Conservation (phyloP, 2,888 invertebrate species). For the Apodemia zela region DNA sequence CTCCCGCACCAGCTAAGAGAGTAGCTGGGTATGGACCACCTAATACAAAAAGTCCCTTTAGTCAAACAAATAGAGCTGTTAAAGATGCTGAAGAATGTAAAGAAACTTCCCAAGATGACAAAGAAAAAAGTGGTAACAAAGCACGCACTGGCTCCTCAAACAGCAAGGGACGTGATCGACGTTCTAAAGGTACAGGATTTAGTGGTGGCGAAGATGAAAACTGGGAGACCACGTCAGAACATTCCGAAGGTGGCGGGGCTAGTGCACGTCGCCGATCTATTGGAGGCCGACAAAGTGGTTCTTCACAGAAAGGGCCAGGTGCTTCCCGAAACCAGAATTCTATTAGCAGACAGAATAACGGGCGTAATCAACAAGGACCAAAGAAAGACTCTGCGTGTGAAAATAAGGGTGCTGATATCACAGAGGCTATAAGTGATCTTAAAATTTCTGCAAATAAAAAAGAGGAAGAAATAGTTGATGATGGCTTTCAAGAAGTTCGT, state of each 20-base stretch:
- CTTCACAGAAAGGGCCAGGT: constrained; percentile 51
- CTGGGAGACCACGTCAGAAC: constrained; percentile 92
- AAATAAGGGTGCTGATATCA: constrained; percentile 57
- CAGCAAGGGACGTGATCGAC: constrained; percentile 72
- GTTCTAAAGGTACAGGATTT: constrained; percentile 57
- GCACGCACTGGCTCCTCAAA: constrained; percentile 84
- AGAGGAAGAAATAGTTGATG: constrained; percentile 79
- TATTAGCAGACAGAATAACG: constrained; percentile 54
- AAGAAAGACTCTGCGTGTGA: constrained; percentile 57
- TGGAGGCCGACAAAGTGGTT: constrained; percentile 50
- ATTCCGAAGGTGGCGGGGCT: constrained; percentile 82
- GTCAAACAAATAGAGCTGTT: constrained; percentile 67
- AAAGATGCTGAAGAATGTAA: constrained; percentile 63
- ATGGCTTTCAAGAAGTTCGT: constrained; percentile 92
- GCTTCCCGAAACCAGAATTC: constrained; percentile 56
- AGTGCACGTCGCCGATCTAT: constrained; percentile 52
- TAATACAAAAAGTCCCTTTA: constrained; percentile 88
- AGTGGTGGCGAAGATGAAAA: constrained; percentile 81
- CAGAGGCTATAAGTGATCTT: constrained; percentile 66
- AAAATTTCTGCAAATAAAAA: constrained; percentile 58
- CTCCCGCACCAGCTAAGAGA: constrained; percentile 78
- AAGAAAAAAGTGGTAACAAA: constrained; percentile 80
- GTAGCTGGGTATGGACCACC: constrained; percentile 91
- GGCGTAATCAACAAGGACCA: constrained; percentile 48
- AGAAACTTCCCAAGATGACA: constrained; percentile 78